phyloP scores from a whole-genome alignment of 2,888 invertebrate species.

The Cantharis nigra region DNA sequence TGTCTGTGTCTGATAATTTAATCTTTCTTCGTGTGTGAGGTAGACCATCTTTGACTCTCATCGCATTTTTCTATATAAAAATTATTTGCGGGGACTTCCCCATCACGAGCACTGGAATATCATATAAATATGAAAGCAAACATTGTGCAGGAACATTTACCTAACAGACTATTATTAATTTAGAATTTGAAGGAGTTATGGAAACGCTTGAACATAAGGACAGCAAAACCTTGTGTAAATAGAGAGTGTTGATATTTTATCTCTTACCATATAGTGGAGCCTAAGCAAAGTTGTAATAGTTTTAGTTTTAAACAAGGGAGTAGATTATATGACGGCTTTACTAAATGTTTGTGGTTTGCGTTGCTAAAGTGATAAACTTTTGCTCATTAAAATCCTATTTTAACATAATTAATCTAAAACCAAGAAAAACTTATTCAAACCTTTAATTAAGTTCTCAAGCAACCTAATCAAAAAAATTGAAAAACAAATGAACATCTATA shows the following conservation, averaged over 20 bases:
- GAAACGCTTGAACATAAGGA: background rate
- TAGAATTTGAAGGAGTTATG: background rate
- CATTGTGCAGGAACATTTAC: background rate
- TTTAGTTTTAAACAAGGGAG: background rate
- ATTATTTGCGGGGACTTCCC: background rate
- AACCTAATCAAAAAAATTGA: too few species aligned
- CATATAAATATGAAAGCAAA: background rate
- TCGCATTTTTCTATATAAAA: background rate
- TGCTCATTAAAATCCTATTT: background rate
- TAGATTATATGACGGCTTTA: background rate
- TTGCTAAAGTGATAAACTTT: background rate
- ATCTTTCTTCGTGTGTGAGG: background rate
- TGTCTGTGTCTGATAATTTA: background rate
- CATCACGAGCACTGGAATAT: background rate
- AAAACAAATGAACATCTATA: too few species aligned
- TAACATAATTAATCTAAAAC: background rate
- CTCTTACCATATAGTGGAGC: background rate
- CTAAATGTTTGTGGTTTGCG: background rate
- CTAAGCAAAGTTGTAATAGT: background rate
- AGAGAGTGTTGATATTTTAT: constrained; percentile 15
- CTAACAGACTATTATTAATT: background rate
- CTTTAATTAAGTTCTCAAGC: too few species aligned
- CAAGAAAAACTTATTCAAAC: background rate
- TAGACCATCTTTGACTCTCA: background rate
- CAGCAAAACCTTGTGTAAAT: constrained; percentile 11